These are phyloP conservation scores for Tethea ocularis DNA, from an alignment of 2,888 invertebrate genomes.

Conservation along the genomic window DNA sequence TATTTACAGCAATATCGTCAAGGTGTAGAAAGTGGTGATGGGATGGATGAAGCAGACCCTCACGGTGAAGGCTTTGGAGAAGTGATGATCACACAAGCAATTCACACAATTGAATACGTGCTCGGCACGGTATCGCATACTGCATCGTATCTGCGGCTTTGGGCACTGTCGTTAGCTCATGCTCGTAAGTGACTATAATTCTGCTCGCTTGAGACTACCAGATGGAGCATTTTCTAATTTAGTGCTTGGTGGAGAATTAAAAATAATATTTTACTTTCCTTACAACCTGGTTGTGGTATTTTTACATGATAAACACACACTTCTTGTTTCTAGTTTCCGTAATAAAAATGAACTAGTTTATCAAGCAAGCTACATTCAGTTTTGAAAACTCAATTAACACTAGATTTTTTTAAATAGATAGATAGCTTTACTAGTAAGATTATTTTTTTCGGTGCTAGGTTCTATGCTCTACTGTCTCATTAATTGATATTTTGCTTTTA, in stretches of 20 bases:
- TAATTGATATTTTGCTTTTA: neutral
- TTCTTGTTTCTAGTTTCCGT: too few relatives aligned
- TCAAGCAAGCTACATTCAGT: too few relatives aligned
- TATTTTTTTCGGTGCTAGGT: too few relatives aligned
- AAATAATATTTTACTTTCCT: neutral
- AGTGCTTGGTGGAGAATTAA: neutral
- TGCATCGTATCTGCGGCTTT: constrained; percentile 94
- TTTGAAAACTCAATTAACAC: too few relatives aligned
- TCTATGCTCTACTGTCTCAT: neutral
- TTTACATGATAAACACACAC: too few relatives aligned
- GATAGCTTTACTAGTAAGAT: too few relatives aligned
- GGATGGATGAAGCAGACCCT: constrained; percentile 44
- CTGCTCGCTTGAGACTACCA: neutral
- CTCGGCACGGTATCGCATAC: constrained; percentile 96
- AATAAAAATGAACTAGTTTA: too few relatives aligned
- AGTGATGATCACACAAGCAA: constrained; percentile 91
- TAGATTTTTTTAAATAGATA: too few relatives aligned
- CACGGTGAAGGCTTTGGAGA: constrained; percentile 86
- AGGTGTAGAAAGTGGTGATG: constrained; percentile 65
- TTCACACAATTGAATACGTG: constrained; percentile 96
- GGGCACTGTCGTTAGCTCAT: constrained; percentile 95
- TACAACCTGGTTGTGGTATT: too few relatives aligned
- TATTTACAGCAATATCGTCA: constrained; percentile 57
- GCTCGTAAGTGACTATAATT: constrained; percentile 86
- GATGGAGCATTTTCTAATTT: neutral